These are phyloP conservation scores for Mactromeris polynyma DNA, from an alignment of 2,888 invertebrate genomes.

Conservation along the genomic window DNA sequence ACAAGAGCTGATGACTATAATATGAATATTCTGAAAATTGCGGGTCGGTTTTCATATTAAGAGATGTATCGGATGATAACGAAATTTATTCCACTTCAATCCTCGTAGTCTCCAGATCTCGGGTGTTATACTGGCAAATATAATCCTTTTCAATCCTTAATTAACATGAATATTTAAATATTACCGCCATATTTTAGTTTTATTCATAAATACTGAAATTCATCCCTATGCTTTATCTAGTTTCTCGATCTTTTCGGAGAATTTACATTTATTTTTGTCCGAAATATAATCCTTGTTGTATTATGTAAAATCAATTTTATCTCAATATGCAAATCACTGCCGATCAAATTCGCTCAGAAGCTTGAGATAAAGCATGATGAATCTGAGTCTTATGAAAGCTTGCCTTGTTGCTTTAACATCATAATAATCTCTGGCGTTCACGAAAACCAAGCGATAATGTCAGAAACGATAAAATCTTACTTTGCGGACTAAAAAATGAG, in stretches of 20 bases:
- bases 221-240: slow-evolving; percentile 42
- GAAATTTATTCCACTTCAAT: slow-evolving; percentile 39
- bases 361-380: slow-evolving; percentile 65
- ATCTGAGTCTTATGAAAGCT: slow-evolving; percentile 67
- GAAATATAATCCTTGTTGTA: slow-evolving; percentile 70
- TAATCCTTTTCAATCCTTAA: slow-evolving; percentile 31
- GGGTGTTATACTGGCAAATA: not conserved
- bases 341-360: slow-evolving; percentile 65
- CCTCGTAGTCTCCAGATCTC: slow-evolving; percentile 22
- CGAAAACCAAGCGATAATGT: slow-evolving; percentile 62
- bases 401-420: slow-evolving; percentile 66
- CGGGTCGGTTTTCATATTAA: slow-evolving; percentile 35
- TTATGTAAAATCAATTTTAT: slow-evolving; percentile 74
- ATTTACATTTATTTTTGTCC: slow-evolving; percentile 67
- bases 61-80: slow-evolving; percentile 26
- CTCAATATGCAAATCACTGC: slow-evolving; percentile 70
- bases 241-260: slow-evolving; percentile 48
- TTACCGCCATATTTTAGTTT: slow-evolving; percentile 52
- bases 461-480: slow-evolving; percentile 56
- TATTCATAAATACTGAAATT: slow-evolving; percentile 66
- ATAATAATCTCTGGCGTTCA: slow-evolving; percentile 54
- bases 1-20: not conserved
- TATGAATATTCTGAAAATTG: slow-evolving; percentile 16
- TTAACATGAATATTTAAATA: slow-evolving; percentile 63
- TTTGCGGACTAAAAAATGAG: slow-evolving; percentile 68